These are phyloP conservation scores for Cavia aperea DNA, from an alignment of 2,113 vertebrate genomes.

Conservation along the genomic window DNA sequence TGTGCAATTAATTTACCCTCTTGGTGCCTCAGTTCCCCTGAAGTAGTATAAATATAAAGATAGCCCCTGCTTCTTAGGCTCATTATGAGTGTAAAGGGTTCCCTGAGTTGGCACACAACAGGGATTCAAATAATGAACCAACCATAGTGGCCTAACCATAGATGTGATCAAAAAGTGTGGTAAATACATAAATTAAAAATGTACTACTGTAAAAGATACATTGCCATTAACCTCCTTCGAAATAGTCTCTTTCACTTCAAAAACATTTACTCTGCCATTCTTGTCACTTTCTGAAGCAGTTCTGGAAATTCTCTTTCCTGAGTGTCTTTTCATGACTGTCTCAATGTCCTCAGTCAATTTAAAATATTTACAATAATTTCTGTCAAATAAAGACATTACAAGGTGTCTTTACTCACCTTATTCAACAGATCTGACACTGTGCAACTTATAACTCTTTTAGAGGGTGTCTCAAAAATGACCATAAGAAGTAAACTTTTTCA, in stretches of 20 bases:
- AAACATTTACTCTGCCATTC: background rate
- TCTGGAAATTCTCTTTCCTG: background rate
- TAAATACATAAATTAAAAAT: background rate
- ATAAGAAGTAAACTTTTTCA: background rate
- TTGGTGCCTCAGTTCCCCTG: background rate
- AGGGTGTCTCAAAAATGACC: background rate
- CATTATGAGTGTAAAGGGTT: rapidly evolving
- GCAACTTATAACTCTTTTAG: background rate
- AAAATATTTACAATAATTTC: background rate
- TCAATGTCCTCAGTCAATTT: background rate
- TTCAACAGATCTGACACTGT: background rate
- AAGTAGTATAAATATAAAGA: rapidly evolving
- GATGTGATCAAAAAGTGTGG: background rate
- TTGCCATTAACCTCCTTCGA: background rate
- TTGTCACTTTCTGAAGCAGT: background rate
- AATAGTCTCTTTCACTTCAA: background rate
- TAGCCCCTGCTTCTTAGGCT: rapidly evolving
- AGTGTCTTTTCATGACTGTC: background rate
- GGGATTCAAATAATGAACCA: background rate
- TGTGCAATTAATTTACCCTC: too few species aligned
- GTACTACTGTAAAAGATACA: background rate
- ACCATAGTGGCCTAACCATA: background rate
- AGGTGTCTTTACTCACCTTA: background rate
- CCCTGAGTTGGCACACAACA: background rate
- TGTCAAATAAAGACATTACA: background rate